Base-by-base conservation (phyloP, 2,888 invertebrate species). In the Cartodere bifasciata region DNA sequence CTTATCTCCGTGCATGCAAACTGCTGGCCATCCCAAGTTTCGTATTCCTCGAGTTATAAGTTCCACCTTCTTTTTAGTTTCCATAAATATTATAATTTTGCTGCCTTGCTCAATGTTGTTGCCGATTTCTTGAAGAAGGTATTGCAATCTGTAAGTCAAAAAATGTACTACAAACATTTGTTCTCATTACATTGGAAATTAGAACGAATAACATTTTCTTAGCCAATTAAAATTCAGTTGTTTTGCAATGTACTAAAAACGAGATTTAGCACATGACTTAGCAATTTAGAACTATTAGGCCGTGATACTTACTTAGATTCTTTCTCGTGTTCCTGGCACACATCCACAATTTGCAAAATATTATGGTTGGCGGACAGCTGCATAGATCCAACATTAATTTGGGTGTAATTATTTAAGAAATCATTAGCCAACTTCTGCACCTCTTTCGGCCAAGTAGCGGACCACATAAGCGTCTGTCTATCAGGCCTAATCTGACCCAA, bases 391-490 rank as follows among this genome's bases (percentile, higher is more conserved):
- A 95, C 78, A 50, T 92, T 95, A 31, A 92, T 73, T 63, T 92
- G 92, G 31, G 85, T 72, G 51, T 91, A 91, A 50, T 88, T 82
- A 31, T 74, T 75, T 12, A 95, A 68, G 57, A 92, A 97, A 53
- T 95, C 94, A 49, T 86, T 81, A 12, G 95, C 95, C 39, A 97
- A 63, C 46, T 80, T 78, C 41, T 81, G 72, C 2, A 95, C 94
- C 66, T 95, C 95, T 52, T 88, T 91, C 0, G 95, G 95, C 95
- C 95, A 97, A n/a, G 95, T 97, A 1, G 95, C 95, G 40, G 91
- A 91, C 88, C 92, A 97, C 95, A 97, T 97, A 23, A 95, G 68
- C 9, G 90, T 91, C 60, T 97, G 95, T 49, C 95, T 68, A 54
- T 94, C 91, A 10, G 91, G 91, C 43, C 91, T 68, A 46, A 92